Conservation (phyloP, 37 sponge, comb jelly and placozoan genomes). For the Eunapius fragilis region DNA sequence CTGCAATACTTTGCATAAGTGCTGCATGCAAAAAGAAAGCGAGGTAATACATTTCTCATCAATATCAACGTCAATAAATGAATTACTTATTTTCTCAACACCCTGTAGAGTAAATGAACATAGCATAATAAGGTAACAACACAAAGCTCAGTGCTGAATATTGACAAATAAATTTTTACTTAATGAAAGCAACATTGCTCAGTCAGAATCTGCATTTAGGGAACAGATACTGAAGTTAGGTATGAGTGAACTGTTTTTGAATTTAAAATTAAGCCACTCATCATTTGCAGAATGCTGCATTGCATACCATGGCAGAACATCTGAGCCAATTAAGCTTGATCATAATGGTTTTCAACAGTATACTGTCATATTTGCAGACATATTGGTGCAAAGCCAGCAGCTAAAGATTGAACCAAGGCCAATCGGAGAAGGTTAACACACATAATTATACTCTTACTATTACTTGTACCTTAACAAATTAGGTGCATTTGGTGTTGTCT, state of each 20-base stretch:
- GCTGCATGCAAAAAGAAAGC: neutral
- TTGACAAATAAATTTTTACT: too few relatives aligned
- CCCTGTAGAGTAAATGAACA: neutral
- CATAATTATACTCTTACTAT: neutral
- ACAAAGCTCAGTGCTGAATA: too few relatives aligned
- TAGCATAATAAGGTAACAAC: too few relatives aligned
- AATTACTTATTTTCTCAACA: too few relatives aligned
- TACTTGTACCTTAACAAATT: neutral
- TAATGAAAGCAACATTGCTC: too few relatives aligned
- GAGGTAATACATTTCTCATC: neutral
- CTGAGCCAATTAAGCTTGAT: neutral
- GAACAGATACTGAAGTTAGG: neutral
- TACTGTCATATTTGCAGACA: neutral
- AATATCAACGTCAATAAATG: neutral
- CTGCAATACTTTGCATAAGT: neutral
- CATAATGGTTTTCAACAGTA: neutral
- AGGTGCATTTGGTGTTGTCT: neutral
- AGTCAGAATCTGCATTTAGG: too few relatives aligned
- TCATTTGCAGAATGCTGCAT: neutral
- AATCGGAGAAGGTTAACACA: neutral
- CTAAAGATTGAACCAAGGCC: neutral
- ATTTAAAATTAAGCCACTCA: neutral
- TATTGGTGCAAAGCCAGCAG: neutral
- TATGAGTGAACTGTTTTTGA: neutral
- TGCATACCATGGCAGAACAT: neutral